Evolutionary conservation across 30 jellyfish, hydroid and myxozoan genomes (phyloP), one percentile per base, ranked within the genome.

Genomic region (Mastigias papua): DNA sequence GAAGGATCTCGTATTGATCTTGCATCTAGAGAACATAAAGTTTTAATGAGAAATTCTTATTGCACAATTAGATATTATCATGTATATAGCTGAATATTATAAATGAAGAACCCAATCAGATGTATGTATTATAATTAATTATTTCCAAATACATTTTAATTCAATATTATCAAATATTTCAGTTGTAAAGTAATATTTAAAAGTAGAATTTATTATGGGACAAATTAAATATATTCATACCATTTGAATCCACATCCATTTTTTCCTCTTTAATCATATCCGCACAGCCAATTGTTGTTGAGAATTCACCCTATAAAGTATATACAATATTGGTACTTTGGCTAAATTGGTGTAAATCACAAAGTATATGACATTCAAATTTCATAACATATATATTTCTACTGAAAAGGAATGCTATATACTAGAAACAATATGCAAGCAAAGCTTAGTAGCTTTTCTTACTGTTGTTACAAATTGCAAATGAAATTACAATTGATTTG

Each of bases 201-300:
- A 3, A 37, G 54, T 11, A 37, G 11, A 37, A 11, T 37, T 37
- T 6, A 37, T 37, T 3, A 11, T 3, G 11, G 11, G 6, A 37
- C 11, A 37, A 3, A 37, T 37, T 6, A 37, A 11, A 6, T 11
- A 37, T 3, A 11, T 37, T 37, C 73, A 34, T 64, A 28, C 75
- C 75, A 71, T 60, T 22, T 20, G 33, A 25, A 84, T 93, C 98
- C 42, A 86, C 81, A 17, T 89, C 84, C 89, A 85, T 91, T 34
- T 83, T 75, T 23, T 86, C 87, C 23, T 93, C 98, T 87, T 77
- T 82, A 13, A 74, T 78, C 23, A 65, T 87, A 76, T 94, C 98
- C 28, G 69, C 67, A 65, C 86, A 83, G 13, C 98, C 98, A 64
- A 93, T 62, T 2, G 98, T 81, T 33, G 99, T 89, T n/a, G 98